Base-by-base conservation (phyloP, 2,113 vertebrate genomes). In the Syngnathus floridae region DNA sequence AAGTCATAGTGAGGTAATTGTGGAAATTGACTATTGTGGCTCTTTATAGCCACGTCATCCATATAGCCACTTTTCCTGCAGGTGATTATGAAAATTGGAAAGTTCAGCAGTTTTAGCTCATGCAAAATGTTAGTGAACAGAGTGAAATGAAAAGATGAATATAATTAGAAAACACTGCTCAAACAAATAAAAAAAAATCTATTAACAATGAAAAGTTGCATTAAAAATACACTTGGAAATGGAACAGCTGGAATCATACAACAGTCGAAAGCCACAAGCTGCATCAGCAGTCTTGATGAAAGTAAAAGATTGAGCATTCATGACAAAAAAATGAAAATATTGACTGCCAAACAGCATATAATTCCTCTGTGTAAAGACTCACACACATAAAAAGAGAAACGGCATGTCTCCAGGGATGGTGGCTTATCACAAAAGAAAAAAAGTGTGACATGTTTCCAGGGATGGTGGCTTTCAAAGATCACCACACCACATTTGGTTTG, bases 401-500 rank as follows among this genome's bases (percentile, higher is more conserved):
- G 1, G 26, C 26, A 31, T 31, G 26, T 31, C 26, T 31, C 26
- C 26, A 31, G 26, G 26, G 3, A 31, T 31, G 26, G 26, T 31
- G 26, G 26, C 26, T 31, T 31, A 31, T 31, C 26, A 31, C 26
- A 2, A 17, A 35, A 54, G 12, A 49, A 36, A 38, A 48, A 12
- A 17, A 10, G n/a, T 38, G 2, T 21, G 31, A 26, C 17, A 7
- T 64, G 45, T 43, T 61, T 14, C 2, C 14, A 21, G 12, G 31
- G 31, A 49, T 37, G 7, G 17, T 54, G 36, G 5, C 45, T 60
- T 49, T 60, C 22, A 43, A 36, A 41, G 62, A 26, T n/a, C 40
- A 14, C n/a, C 64, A 76, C 11, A 58, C 81, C 75, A 68, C 60
- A 66, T 71, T 71, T 76, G 73, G 70, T 35, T 19, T 57, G 52